phyloP scores from a whole-genome alignment of 2,888 invertebrate species.

The Drosophila falleni region DNA sequence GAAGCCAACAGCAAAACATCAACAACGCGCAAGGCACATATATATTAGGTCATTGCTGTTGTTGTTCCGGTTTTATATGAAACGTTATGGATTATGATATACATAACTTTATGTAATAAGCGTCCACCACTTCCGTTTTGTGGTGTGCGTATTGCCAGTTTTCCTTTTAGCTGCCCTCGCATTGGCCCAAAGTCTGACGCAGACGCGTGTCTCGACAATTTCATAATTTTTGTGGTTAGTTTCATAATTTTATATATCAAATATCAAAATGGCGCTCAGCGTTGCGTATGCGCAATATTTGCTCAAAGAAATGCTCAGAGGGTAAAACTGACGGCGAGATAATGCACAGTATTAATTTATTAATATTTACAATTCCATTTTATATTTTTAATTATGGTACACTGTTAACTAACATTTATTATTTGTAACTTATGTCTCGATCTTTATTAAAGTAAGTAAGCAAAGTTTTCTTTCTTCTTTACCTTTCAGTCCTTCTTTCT shows the following conservation, averaged over 20 bases:
- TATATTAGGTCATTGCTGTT: slow-evolving; percentile 4
- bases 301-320: too few species aligned
- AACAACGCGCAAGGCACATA: slow-evolving; percentile 6
- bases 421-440: background rate
- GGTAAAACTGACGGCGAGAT: background rate
- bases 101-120: slow-evolving; percentile 74
- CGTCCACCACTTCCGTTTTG: slow-evolving; percentile 35
- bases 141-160: slow-evolving; percentile 35
- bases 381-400: background rate
- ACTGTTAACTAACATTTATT: background rate
- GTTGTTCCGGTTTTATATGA: slow-evolving; percentile 14
- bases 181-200: slow-evolving; percentile 55
- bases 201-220: slow-evolving; percentile 26
- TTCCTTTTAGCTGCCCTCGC: slow-evolving; percentile 19
- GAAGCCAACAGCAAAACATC: slow-evolving; percentile 47
- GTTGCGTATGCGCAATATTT: slow-evolving; percentile 64
- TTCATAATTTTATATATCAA: slow-evolving; percentile 53
- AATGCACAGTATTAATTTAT: background rate
- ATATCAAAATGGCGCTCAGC: slow-evolving; percentile 42
- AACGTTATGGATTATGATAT: slow-evolving; percentile 75
- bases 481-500: background rate
- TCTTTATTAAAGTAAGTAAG: background rate
- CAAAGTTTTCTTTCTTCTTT: too few species aligned
- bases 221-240: slow-evolving; percentile 71
- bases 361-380: background rate